Base-by-base conservation (phyloP, 2,113 vertebrate genomes). In the Cettia cetti region DNA sequence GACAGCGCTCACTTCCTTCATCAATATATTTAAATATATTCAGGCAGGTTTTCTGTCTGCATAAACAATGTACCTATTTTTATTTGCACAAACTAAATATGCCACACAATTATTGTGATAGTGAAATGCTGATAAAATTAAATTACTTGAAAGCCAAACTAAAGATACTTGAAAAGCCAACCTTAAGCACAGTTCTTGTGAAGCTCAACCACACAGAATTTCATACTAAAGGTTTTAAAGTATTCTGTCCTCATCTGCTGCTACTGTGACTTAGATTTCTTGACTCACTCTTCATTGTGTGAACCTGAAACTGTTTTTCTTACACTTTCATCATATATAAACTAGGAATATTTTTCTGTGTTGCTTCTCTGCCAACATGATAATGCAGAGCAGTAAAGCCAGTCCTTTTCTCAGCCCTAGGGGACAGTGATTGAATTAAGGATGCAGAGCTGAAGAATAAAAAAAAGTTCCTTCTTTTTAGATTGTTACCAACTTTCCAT, bases 341-440 rank as follows among this genome's bases (percentile, higher is more conserved):
- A 30, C 8, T 9, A 15, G n/a, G 19, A 80, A 39, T 64, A 44
- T 37, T 69, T 39, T 50, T 26, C 28, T 89, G 45, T 22, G 16
- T 59, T 63, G 28, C 45, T 77, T 86, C 45, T 85, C n/a, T 90
- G 9, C 45, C 56, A 45, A 15, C n/a, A 22, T 11, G 17, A 37
- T 75, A 35, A 33, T 47, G 53, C n/a, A n/a, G 45, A 83, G 13
- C 35, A 61, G 45, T 50, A 57, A 91, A 92, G 39, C 26, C 37
- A 57, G n/a, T 45, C 71, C 31, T 95, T 79, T 82, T 39, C 20
- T 85, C 35, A 81, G 63, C 89, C 79, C 0, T 11, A 74, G 50
- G 80, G 76, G 68, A 74, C 72, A 77, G 42, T 74, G 83, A 49
- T 81, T 80, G 76, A 89, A 90, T 96, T 92, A 92, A 57, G 21